Base-by-base conservation (phyloP, 2,797 vertebrate genomes). In the Setipinna tenuifilis region DNA sequence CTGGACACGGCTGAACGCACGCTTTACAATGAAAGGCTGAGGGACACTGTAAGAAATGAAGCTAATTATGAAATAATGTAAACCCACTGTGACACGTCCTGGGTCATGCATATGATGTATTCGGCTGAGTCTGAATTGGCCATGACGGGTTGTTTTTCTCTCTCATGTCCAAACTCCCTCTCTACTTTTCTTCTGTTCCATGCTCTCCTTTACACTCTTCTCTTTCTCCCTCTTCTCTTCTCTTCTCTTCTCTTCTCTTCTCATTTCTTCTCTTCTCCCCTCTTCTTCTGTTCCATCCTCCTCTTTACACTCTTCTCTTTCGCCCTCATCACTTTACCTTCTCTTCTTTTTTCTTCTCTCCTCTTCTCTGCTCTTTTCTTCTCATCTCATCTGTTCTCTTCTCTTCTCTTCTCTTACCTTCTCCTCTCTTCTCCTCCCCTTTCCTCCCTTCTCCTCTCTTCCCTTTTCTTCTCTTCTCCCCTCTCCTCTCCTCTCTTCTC, bases 71-170 rank as follows among this genome's bases (percentile, higher is more conserved):
- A 41, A 78, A 41, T 17, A 41, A 78, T 6, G 19, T 41, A 19
- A 17, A 31, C 19, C 3, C 31, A 78, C 44, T 41, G 28, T 71
- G 3, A 71, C 11, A 2, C 35, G 28, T 17, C 6, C 0, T 17
- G 31, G 31, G 71, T 6, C 2, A 35, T 78, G 61, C n/a, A 23
- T 65, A 9, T 23, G n/a, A 65, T 65, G 6, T 19, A 44, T 28
- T 14, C 3, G 21, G 16, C 1, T 78, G 61, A 21, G 6, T 78
- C 44, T 78, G 31, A 41, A 78, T 41, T 44, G 17, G 17, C 35
- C 71, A 9, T 78, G 68, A 75, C 68, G 17, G 17, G 16, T 78
- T 78, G 71, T 78, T 78, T 41, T 71, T 16, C 71, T 10, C 71
- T 78, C 17, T 19, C 14, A 28, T 14, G 28, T 75, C 4, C 41